phyloP scores from a whole-genome alignment of 2,797 vertebrate species.

The Masticophis lateralis region DNA sequence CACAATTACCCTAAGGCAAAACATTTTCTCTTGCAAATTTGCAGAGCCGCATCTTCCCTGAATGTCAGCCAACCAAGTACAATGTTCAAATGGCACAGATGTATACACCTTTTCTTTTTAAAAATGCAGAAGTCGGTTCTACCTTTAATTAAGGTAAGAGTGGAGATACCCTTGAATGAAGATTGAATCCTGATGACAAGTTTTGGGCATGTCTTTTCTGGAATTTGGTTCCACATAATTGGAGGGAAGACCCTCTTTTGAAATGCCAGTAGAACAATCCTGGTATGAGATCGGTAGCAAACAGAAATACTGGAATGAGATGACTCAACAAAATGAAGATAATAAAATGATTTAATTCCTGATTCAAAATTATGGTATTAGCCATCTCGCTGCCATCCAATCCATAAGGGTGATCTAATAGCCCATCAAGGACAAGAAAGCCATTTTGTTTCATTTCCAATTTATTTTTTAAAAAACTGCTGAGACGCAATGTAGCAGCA shows the following conservation, averaged over 20 bases:
- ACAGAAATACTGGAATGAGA: background rate
- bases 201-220: background rate
- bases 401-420: background rate
- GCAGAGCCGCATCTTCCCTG: background rate
- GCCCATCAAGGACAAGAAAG: constrained; percentile 16
- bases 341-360: background rate
- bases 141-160: background rate
- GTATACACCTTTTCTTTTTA: background rate
- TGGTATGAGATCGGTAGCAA: background rate
- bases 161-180: background rate
- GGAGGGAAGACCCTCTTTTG: background rate
- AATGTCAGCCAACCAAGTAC: background rate
- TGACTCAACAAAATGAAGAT: background rate
- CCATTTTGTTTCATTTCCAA: constrained; percentile 12
- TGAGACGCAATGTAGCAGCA: background rate
- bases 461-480: background rate
- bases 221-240: constrained; percentile 1
- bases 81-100: constrained; percentile 8
- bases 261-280: background rate
- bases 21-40: background rate
- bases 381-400: background rate
- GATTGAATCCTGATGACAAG: background rate
- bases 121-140: background rate
- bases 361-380: constrained; percentile 1
- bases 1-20: background rate